Base-by-base conservation (phyloP, 92 coral and sea anemone genomes). In the Phenganax stokvisi region DNA sequence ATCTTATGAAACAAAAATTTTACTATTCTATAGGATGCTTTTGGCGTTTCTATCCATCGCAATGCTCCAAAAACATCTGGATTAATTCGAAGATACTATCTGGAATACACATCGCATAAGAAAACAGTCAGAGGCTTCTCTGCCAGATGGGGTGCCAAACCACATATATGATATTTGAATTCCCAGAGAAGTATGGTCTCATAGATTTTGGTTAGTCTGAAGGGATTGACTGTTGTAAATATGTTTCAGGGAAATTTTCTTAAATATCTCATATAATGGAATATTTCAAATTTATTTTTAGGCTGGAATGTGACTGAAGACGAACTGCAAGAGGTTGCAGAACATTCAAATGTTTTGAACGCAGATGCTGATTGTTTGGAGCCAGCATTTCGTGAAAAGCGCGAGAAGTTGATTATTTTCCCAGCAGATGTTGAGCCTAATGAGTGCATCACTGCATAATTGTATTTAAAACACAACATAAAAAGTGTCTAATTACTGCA, bases 71-170 rank as follows among this genome's bases (percentile, higher is more conserved):
- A 77, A 77, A 30, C 84, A 84, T 28, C 73, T 84, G 56, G 87
- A 84, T 76, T 54, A 69, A 30, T 84, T 84, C 56, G 55, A 75
- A 60, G 76, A 77, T 66, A 78, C 84, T 54, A 76, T 84, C 57
- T 84, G 87, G 87, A 84, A 84, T 62, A 65, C 84, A 12, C 87
- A 77, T 76, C 30, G 84, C 31, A 84, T 77, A 28, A 65, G 84
- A 15, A 57, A 54, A 3, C 79, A 84, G 62, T 65, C 28, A 76
- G 83, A 84, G 25, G 78, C 87, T 25, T 31, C 44, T 27, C 82
- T 74, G 59, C 86, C 82, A 10, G 75, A 76, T 84, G 86, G 84
- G 6, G 72, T 84, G 16, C 86, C 86, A 27, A 71, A 83, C 13
- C 86, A 75, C 56, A 20, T 20, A 20, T 20, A 20, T 20, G 25